Base-by-base conservation (phyloP, 2,113 vertebrate species). In the Gallinago paraguaiae region DNA sequence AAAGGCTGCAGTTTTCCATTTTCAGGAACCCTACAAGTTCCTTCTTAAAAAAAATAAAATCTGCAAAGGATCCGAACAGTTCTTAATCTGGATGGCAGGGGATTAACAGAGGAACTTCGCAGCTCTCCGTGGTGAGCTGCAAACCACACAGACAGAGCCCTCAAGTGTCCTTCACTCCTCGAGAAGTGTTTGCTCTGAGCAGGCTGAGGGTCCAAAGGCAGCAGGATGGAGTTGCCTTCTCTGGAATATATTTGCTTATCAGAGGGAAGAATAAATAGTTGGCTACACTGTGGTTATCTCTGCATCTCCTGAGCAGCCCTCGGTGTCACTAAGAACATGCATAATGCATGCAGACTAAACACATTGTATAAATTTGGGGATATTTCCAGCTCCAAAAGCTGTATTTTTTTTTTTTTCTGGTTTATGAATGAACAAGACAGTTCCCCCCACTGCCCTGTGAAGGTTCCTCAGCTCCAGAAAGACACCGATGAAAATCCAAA, bases 51-150 rank as follows among this genome's bases (percentile, higher is more conserved):
- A 41, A 35, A 57, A 8, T 2, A 31, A 65, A 39, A 43, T 24
- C 30, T 23, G 28, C 6, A 33, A 48, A 70, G 33, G n/a, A 37
- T 23, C 46, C 46, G 30, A 31, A 56, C 75, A 81, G 8, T 18
- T 50, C n/a, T 76, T 13, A 1, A 7, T 41, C 43, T n/a, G 69
- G 72, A 68, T 33, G 64, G n/a, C 46, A 67, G 50, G 69, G 77
- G 61, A 16, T 63, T 70, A 50, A 65, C 79, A 22, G 0, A 7
- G 67, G 53, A 57, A 41, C 19, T 25, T 11, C 2, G 3, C 46
- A 67, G 75, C 27, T 25, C 56, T 18, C 17, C 0, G 0, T 25
- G 50, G 27, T 11, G 43, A 82, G 65, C 57, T 51, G 41, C 28
- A 57, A 82, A 76, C 25, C 5, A 3, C 45, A 41, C 30, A 33